phyloP scores from a whole-genome alignment of 2,113 vertebrate genomes.

The Channa argus region DNA sequence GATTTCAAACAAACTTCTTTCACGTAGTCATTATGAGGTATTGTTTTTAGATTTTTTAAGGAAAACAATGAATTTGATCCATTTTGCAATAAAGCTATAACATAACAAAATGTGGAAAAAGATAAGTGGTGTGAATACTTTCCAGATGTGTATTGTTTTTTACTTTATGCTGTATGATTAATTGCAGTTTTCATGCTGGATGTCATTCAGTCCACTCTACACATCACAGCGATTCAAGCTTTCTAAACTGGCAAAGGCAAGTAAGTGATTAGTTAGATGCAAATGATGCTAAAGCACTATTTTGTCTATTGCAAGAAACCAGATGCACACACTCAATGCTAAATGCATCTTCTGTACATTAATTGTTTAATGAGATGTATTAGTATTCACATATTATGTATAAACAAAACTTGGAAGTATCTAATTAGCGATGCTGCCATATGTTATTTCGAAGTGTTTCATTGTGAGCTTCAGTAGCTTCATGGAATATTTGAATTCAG shows the following conservation, averaged over 20 bases:
- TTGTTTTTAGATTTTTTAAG: too few relatives aligned
- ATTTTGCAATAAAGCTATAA: too few relatives aligned
- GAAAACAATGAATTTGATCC: too few relatives aligned
- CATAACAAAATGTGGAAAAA: too few relatives aligned
- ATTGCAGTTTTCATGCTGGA: slow-evolving; percentile 34
- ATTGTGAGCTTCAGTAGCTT: not conserved
- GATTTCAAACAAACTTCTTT: too few relatives aligned
- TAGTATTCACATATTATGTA: slow-evolving; percentile 4
- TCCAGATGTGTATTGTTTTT: too few relatives aligned
- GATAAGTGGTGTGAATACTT: too few relatives aligned
- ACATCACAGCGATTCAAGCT: slow-evolving; percentile 30
- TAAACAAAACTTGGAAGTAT: slow-evolving; percentile 12
- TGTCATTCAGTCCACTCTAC: slow-evolving; percentile 28
- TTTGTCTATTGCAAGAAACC: slow-evolving; percentile 19
- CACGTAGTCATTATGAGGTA: too few relatives aligned
- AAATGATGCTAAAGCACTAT: slow-evolving; percentile 37
- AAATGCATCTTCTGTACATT: slow-evolving; percentile 29
- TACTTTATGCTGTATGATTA: slow-evolving; percentile 35
- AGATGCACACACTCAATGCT: slow-evolving; percentile 22
- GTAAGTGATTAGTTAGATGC: slow-evolving; percentile 24
- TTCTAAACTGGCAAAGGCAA: slow-evolving; percentile 27
- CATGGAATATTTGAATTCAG: not conserved
- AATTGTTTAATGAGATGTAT: slow-evolving; percentile 39
- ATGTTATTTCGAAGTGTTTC: slow-evolving; percentile 9
- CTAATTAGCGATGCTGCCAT: slow-evolving; percentile 14